Percentiles rank a stretch among this genome's conserved stretches.
These are phyloP conservation scores for Chascanopsetta lugubris DNA, from an alignment of 2,113 vertebrate species.

Conservation along the genomic window DNA sequence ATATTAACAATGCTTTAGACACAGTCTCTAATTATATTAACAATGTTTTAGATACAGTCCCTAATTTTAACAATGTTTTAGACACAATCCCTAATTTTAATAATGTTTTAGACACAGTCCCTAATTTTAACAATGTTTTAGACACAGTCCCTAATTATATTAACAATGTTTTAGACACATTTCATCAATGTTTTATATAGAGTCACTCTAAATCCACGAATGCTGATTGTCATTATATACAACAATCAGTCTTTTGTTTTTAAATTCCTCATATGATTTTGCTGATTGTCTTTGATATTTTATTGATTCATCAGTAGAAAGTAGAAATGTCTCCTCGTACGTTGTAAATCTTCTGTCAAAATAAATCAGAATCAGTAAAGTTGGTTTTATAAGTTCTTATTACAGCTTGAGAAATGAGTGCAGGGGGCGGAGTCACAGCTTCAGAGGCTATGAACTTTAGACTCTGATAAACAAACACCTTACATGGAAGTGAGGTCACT, in stretches of 20 bases:
- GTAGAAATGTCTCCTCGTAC: not conserved
- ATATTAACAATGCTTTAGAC: too few species aligned
- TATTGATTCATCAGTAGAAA: not conserved
- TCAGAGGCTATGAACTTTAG: conserved; percentile 57
- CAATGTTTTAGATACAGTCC: too few species aligned
- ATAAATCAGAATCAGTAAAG: not conserved
- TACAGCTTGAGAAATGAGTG: conserved; percentile 15
- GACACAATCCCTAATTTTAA: too few species aligned
- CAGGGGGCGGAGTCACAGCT: conserved; percentile 15
- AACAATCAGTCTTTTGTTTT: not conserved
- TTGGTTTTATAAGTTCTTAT: not conserved
- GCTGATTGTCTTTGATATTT: not conserved
- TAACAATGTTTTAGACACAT: too few species aligned
- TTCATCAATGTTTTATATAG: too few species aligned
- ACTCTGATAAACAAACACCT: conserved; percentile 21
- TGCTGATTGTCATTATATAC: too few species aligned
- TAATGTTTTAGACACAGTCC: too few species aligned
- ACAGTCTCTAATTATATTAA: too few species aligned
- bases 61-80: too few species aligned
- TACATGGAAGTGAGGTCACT: not conserved
- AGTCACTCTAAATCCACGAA: too few species aligned
- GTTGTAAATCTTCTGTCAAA: not conserved
- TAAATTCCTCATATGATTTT: not conserved
- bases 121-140: too few species aligned
- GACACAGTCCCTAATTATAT: too few species aligned